Conservation (phyloP, 30 jellyfish, hydroid and myxozoan species). For the Pseudorhiza aurosa region DNA sequence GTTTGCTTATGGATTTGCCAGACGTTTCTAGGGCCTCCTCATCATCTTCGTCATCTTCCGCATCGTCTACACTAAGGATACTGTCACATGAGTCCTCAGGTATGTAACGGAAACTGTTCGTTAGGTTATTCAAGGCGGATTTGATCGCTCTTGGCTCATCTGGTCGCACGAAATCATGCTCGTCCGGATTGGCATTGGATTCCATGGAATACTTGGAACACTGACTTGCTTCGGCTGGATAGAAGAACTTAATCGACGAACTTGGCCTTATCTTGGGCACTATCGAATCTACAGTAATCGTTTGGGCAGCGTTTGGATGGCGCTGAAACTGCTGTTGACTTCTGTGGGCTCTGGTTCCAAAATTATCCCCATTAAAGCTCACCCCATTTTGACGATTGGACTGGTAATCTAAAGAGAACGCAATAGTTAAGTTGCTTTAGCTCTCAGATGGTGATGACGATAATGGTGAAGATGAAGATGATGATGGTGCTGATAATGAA, state of each 20-base stretch:
- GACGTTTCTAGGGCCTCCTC: conserved; percentile 28
- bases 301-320: background rate
- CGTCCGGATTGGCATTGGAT: conserved; percentile 48
- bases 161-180: conserved; percentile 62
- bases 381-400: conserved; percentile 25
- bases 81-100: conserved; percentile 87
- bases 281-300: conserved; percentile 8
- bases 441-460: no score
- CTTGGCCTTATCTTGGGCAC: conserved; percentile 6
- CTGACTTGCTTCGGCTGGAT: conserved; percentile 12
- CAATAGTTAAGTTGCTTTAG: no score
- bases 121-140: conserved; percentile 2
- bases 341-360: background rate
- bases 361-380: background rate
- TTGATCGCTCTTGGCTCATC: conserved; percentile 43
- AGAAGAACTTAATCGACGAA: conserved; percentile 32
- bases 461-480: no score
- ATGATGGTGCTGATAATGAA: no score
- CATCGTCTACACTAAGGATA: conserved; percentile 51
- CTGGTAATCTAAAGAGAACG: background rate
- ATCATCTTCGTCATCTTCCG: conserved; percentile 51
- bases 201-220: conserved; percentile 50
- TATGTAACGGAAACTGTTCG: conserved; percentile 39
- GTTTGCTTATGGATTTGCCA: conserved; percentile 1
- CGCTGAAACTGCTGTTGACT: background rate